A percentile compares a stretch with the other conserved stretches of the same genome.
These are phyloP conservation scores for Metellina segmentata DNA, from an alignment of 2,888 invertebrate genomes.

Conservation along the genomic window DNA sequence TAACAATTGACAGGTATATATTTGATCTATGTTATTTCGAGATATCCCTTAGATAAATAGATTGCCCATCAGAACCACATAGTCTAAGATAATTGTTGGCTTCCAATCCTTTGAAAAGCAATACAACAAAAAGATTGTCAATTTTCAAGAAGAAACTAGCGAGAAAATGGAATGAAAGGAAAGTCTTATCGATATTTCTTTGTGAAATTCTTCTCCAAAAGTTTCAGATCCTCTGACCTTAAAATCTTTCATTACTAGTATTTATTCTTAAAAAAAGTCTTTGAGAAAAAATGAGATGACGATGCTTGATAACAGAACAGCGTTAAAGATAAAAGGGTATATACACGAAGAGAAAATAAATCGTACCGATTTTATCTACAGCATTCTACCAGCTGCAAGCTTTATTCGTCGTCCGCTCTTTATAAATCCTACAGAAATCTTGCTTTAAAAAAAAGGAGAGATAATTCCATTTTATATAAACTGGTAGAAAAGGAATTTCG, in stretches of 20 bases:
- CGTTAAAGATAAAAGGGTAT: not conserved
- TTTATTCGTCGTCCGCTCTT: not conserved
- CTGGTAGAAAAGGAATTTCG: not conserved
- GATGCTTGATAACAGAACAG: not conserved
- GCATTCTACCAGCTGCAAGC: not conserved
- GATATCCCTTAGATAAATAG: not conserved
- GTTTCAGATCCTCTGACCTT: not conserved
- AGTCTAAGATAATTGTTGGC: not conserved
- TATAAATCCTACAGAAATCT: not conserved
- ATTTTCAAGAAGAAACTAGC: not conserved
- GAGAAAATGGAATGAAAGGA: not conserved
- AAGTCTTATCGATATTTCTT: not conserved
- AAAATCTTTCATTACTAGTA: not conserved
- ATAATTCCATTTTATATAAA: not conserved
- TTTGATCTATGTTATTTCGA: not conserved
- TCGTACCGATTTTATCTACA: not conserved
- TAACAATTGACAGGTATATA: not conserved
- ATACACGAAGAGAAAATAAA: not conserved
- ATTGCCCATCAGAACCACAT: not conserved
- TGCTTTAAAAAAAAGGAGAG: not conserved
- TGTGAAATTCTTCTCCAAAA: conserved; percentile 1
- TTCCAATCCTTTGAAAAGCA: not conserved
- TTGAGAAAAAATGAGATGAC: not conserved
- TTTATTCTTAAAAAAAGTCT: not conserved
- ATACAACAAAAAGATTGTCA: not conserved